These are phyloP conservation scores for Littorina saxatilis DNA, from an alignment of 1,140 invertebrate genomes.

Conservation along the genomic window DNA sequence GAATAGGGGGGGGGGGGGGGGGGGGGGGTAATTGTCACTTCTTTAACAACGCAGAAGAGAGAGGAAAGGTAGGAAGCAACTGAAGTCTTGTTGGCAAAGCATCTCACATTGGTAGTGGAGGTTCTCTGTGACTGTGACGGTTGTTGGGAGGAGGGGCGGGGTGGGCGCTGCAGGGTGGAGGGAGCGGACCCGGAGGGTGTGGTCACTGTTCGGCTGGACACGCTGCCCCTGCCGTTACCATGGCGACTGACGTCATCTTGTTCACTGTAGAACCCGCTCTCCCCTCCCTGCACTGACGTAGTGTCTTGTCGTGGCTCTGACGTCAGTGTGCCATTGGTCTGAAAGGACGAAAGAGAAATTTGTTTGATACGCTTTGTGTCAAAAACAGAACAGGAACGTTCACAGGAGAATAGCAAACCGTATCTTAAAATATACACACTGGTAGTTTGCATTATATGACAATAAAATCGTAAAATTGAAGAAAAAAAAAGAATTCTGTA, in stretches of 20 bases:
- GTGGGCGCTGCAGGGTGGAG: background rate
- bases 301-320: conserved; percentile 15
- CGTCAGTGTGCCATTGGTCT: conserved; percentile 14
- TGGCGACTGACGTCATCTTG: conserved; percentile 25
- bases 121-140: conserved; percentile 11
- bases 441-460: no score
- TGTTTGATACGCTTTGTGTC: no score
- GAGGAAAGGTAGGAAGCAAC: no score
- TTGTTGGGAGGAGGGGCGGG: background rate
- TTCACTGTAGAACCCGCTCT: conserved; percentile 34
- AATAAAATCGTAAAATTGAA: no score
- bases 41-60: no score
- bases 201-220: conserved; percentile 17
- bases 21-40: no score
- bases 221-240: conserved; percentile 9
- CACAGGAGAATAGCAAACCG: no score
- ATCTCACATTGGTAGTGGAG: conserved; percentile 6
- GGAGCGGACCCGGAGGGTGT: background rate
- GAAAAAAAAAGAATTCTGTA: no score
- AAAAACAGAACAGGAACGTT: no score
- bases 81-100: no score
- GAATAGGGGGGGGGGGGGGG: no score
- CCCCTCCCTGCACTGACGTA: conserved; percentile 18
- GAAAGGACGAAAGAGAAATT: background rate
- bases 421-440: no score